Base-by-base conservation (phyloP, 2,888 invertebrate species). In the Platycheirus rosarum region DNA sequence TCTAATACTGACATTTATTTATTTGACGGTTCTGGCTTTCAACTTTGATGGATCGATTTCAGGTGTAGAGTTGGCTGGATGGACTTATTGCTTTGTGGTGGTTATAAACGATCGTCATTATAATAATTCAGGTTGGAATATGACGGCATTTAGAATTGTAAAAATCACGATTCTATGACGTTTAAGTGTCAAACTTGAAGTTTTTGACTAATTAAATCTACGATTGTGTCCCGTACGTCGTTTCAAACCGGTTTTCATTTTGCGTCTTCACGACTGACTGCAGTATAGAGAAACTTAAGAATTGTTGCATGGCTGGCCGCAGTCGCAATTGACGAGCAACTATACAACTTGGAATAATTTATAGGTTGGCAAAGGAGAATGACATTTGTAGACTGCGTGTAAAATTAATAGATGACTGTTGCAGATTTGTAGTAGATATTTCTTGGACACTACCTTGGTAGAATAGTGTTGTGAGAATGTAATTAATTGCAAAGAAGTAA, bases 391-490 rank as follows among this genome's bases (percentile, higher is more conserved):
- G 66, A 71, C 62, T 65, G 57, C 48, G 79, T 69, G 79, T 80
- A 60, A 75, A 80, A 80, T 80, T 70, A 80, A 80, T 80, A 70
- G 69, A 80, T 70, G 63, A 70, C 70, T 62, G 75, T 60, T 75
- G 48, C 42, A 57, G 63, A 51, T 69, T 51, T 70, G 79, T 60
- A 70, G 65, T 63, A 70, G 75, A 80, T 80, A 57, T 80, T 63
- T 80, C 80, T 80, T 75, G 60, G 75, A 70, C 69, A 70, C 69
- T 75, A 51, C 66, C 51, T 51, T 60, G 63, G 69, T 65, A 51
- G 69, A 57, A 74, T 62, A 79, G 62, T 63, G 68, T 68, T 74
- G 49, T 49, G 40, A 53, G 42, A 32, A 55, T 65, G 60, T 48
- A 69, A 75, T 80, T 75, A 75, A 79, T 79, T 74, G n/a, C 49